Evolutionary conservation across 2,888 invertebrate species (phyloP), one percentile per base, ranked within the genome.

Genomic region (Gari tellinella): DNA sequence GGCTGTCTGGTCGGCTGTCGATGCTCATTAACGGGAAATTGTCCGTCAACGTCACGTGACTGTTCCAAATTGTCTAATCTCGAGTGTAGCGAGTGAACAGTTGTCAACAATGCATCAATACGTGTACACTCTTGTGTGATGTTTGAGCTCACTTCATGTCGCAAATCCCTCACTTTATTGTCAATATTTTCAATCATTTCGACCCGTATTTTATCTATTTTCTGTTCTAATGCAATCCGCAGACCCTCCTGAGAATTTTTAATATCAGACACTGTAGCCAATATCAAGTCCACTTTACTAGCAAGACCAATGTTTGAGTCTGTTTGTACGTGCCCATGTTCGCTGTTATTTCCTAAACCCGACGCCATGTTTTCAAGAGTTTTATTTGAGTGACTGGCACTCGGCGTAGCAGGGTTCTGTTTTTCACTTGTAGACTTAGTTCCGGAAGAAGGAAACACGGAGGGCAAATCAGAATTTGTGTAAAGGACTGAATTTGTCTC

Each of bases 201-300:
- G 2, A 7, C 14, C 5, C 51, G 12, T 51, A 51, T 23, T 26
- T 31, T 51, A 26, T 51, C 51, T 10, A 51, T 51, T 51, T 26
- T 51, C 5, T n/a, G 8, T n/a, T 51, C 51, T 25, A 51, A 15
- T 51, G 51, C n/a, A 2, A 3, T 51, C 2, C 26, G 3, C 17
- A 51, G 14, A 51, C 26, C 25, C 12, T 26, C 51, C 15, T 51
- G 51, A 12, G n/a, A n/a, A 7, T 2, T 8, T 26, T 31, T 51
- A 31, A 51, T 23, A n/a, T 51, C 26, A 4, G 5, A n/a, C 3
- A 51, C 26, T 14, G 51, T 4, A 26, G 15, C 12, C 26, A 51
- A 25, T 25, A 51, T n/a, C 26, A 26, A n/a, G n/a, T 51, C 51
- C 8, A 51, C 1, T 31, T 51, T 51, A 3, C n/a, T 2, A 7